A percentile compares a stretch with the other conserved stretches of the same genome.
phyloP scores from a whole-genome alignment of 1,140 invertebrate genomes.

The Drosophila eugracilis region DNA sequence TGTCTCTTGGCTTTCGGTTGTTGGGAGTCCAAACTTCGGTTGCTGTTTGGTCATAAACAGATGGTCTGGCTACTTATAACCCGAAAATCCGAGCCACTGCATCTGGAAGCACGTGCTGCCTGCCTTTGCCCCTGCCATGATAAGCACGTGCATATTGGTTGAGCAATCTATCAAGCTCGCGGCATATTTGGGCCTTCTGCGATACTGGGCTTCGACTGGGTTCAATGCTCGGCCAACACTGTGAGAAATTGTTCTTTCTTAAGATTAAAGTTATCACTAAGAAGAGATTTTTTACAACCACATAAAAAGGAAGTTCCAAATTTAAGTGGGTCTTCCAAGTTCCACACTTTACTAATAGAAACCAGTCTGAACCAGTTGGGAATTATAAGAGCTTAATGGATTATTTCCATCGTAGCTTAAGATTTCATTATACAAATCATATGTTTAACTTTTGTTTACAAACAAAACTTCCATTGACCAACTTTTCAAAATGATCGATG shows the following conservation, averaged over 20 bases:
- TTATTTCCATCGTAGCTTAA: too few relatives aligned
- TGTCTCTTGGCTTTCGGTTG: constrained; percentile 11
- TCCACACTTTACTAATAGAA: too few relatives aligned
- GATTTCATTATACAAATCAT: too few relatives aligned
- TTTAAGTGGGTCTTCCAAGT: too few relatives aligned
- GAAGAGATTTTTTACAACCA: neutral
- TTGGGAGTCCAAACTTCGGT: constrained; percentile 3
- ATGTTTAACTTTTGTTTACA: too few relatives aligned
- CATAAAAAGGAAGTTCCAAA: too few relatives aligned
- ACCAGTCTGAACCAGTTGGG: neutral
- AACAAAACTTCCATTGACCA: too few relatives aligned
- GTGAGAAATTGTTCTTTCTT: neutral
- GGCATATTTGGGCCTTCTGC: constrained; percentile 39
- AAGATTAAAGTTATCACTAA: neutral
- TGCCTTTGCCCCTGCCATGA: constrained; percentile 25
- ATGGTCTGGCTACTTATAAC: constrained; percentile 57
- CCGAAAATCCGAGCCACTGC: constrained; percentile 20
- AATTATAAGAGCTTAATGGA: neutral
- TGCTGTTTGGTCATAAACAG: constrained; percentile 15
- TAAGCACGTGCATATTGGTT: constrained; percentile 61
- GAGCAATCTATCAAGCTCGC: constrained; percentile 39
- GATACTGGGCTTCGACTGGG: constrained; percentile 17
- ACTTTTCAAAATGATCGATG: too few relatives aligned
- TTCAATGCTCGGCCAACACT: constrained; percentile 34
- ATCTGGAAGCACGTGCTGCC: constrained; percentile 57